A percentile compares a stretch with the other conserved stretches of the same genome.
Conservation (phyloP, 2,797 vertebrate genomes). For the Gallinago nigripennis region DNA sequence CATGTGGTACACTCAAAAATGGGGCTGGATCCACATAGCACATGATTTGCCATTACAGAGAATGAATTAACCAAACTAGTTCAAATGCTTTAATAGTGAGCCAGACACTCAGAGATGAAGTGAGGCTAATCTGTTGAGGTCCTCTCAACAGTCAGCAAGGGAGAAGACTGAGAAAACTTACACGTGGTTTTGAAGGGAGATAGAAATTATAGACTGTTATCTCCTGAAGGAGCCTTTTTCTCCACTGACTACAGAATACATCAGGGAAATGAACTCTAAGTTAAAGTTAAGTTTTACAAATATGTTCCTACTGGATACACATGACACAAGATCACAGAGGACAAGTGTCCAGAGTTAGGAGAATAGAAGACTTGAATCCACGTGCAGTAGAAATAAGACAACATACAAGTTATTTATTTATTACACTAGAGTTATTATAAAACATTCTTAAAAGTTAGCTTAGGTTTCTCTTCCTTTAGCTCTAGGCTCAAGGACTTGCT, state of each 20-base stretch:
- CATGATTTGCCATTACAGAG: neutral
- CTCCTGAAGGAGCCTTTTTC: neutral
- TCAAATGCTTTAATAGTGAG: fast-evolving
- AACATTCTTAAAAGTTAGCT: neutral
- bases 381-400: neutral
- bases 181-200: neutral
- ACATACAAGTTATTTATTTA: neutral
- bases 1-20: neutral
- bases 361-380: neutral
- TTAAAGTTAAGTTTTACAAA: neutral
- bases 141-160: neutral
- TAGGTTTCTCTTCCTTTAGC: neutral
- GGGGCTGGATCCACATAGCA: neutral
- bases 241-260: neutral
- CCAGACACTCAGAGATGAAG: neutral
- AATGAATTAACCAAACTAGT: neutral
- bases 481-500: neutral
- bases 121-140: neutral
- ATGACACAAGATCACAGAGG: neutral
- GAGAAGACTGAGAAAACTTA: neutral
- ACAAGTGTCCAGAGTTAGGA: neutral
- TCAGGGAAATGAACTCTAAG: fast-evolving
- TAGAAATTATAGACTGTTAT: neutral
- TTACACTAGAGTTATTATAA: neutral
- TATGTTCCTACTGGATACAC: neutral